Evolutionary conservation across 1,140 invertebrate species (phyloP).

Genomic region (Cotesia chilonis): DNA sequence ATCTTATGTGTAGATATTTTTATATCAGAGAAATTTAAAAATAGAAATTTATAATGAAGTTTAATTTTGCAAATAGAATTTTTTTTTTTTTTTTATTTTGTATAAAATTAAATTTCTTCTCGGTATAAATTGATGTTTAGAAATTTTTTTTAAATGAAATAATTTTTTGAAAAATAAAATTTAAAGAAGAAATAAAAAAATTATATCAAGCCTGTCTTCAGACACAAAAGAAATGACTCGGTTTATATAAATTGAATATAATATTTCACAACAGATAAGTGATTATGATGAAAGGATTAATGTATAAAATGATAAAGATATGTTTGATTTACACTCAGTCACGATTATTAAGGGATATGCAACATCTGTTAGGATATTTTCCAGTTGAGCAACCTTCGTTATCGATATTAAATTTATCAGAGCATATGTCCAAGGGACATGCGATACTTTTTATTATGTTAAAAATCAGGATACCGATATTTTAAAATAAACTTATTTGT

Average conservation of each 20-base stretch:
- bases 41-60: too few relatives aligned
- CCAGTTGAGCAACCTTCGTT: constrained; percentile 44
- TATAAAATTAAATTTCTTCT: too few relatives aligned
- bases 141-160: too few relatives aligned
- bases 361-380: constrained; percentile 62
- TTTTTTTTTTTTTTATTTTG: too few relatives aligned
- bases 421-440: constrained; percentile 46
- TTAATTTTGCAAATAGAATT: too few relatives aligned
- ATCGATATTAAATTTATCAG: constrained; percentile 37
- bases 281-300: constrained; percentile 28
- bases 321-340: constrained; percentile 58
- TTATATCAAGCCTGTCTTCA: too few relatives aligned
- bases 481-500: not conserved
- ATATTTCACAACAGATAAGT: constrained; percentile 10
- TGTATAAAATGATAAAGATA: constrained; percentile 43
- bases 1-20: not conserved
- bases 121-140: too few relatives aligned
- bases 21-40: too few relatives aligned
- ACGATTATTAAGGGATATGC: constrained; percentile 56
- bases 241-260: not conserved
- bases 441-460: not conserved
- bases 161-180: too few relatives aligned
- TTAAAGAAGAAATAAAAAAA: too few relatives aligned
- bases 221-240: not conserved
- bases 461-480: constrained; percentile 5